These are phyloP conservation scores for Leptinotarsa defecta DNA, from an alignment of 1,140 invertebrate genomes.

Conservation along the genomic window DNA sequence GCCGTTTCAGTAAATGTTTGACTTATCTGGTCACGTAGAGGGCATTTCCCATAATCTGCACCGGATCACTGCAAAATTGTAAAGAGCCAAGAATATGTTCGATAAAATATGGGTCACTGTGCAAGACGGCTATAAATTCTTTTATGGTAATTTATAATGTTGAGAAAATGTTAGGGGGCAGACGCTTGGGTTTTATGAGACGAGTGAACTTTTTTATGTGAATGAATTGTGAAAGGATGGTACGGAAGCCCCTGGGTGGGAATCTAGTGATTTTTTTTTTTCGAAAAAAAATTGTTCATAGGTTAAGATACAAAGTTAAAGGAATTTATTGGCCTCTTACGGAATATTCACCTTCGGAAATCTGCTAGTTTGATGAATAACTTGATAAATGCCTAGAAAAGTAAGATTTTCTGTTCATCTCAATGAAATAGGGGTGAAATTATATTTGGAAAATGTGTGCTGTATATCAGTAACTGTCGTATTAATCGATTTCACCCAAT, in stretches of 20 bases:
- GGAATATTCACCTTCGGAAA: too few species aligned
- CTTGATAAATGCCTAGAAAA: too few species aligned
- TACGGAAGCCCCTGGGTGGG: not conserved
- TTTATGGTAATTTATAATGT: slow-evolving; percentile 1
- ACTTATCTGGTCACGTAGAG: slow-evolving; percentile 17
- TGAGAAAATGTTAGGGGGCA: not conserved
- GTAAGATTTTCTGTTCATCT: too few species aligned
- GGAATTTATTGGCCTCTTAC: too few species aligned
- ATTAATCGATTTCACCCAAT: too few species aligned
- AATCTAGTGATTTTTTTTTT: not conserved
- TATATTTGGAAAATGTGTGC: too few species aligned
- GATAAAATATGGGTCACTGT: slow-evolving; percentile 12
- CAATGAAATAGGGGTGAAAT: too few species aligned
- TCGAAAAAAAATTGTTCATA: too few species aligned
- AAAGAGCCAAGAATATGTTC: slow-evolving; percentile 15
- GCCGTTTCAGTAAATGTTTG: slow-evolving; percentile 5
- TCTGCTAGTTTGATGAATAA: too few species aligned
- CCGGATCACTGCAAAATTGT: slow-evolving; percentile 16
- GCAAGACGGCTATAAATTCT: not conserved
- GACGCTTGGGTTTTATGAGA: not conserved
- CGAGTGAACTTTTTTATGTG: not conserved
- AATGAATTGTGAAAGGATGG: not conserved
- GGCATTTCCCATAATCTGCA: slow-evolving; percentile 18
- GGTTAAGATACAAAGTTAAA: too few species aligned
- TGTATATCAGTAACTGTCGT: too few species aligned